Conservation (phyloP, 1,140 invertebrate genomes). For the Saccostrea echinata region DNA sequence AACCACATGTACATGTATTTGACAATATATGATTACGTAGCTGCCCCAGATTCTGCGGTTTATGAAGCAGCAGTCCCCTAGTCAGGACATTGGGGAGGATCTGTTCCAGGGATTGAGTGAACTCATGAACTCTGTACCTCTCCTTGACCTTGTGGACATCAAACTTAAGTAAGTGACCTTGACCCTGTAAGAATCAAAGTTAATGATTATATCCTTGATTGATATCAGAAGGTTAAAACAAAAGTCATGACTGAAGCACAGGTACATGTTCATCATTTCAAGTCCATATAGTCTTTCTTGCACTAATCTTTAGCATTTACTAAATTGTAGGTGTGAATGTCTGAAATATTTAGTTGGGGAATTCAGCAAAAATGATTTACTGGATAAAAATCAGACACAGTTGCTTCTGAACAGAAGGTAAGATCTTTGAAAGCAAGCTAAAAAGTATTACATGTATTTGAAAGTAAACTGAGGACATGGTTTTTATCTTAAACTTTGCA, state of each 20-base stretch:
- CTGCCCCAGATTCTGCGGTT: constrained; percentile 76
- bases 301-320: background rate
- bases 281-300: no score
- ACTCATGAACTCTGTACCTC: constrained; percentile 88
- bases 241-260: no score
- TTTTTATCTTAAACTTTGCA: no score
- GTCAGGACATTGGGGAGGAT: constrained; percentile 80
- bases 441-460: no score
- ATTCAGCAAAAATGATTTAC: constrained; percentile 87
- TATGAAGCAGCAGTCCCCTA: constrained; percentile 68
- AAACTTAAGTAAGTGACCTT: constrained; percentile 85
- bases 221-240: no score
- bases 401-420: constrained; percentile 75
- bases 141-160: constrained; percentile 93
- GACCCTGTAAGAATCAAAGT: no score
- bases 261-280: no score
- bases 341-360: constrained; percentile 91
- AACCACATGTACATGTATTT: no score
- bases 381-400: constrained; percentile 89
- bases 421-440: background rate
- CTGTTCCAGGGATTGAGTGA: constrained; percentile 90
- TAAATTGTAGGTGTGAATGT: constrained; percentile 86
- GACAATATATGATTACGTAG: constrained; percentile 51
- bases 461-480: no score
- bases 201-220: no score